These are phyloP conservation scores for Odontocolon sp. DNA, from an alignment of 2,888 invertebrate species.

Conservation along the genomic window DNA sequence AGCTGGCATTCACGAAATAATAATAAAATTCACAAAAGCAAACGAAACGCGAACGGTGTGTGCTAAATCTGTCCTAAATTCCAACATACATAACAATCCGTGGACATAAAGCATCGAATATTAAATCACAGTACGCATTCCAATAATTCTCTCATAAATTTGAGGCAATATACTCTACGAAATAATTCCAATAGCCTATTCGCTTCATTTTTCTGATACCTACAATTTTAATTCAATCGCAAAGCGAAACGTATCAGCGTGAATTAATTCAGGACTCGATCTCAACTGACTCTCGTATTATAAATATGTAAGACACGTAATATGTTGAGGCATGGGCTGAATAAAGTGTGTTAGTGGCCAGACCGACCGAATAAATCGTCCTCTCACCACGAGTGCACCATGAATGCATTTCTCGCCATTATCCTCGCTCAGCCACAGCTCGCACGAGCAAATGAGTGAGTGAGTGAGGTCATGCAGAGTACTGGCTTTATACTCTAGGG, in stretches of 20 bases:
- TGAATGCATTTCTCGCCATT: slow-evolving; percentile 41
- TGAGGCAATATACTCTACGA: not conserved
- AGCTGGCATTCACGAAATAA: slow-evolving; percentile 23
- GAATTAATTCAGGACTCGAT: not conserved
- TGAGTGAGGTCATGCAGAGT: slow-evolving; percentile 37
- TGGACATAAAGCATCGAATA: not conserved
- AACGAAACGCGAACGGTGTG: not conserved
- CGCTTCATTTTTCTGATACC: not conserved
- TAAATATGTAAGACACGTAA: slow-evolving; percentile 12
- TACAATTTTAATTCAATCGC: not conserved
- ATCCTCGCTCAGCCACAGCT: slow-evolving; percentile 25
- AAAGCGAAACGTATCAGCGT: not conserved
- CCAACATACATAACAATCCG: not conserved
- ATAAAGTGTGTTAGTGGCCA: not conserved
- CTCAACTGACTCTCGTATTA: slow-evolving; percentile 9
- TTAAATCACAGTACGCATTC: not conserved
- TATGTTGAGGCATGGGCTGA: not conserved
- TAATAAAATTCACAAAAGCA: slow-evolving; percentile 16
- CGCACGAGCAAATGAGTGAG: slow-evolving; percentile 12
- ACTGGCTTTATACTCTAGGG: slow-evolving; percentile 19
- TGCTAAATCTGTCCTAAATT: slow-evolving; percentile 22
- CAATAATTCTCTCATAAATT: not conserved
- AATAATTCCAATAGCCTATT: not conserved
- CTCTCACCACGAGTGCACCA: slow-evolving; percentile 29
- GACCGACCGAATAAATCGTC: slow-evolving; percentile 42